Base-by-base conservation (phyloP, 2,888 invertebrate species). In the Lochmaea crataegi region DNA sequence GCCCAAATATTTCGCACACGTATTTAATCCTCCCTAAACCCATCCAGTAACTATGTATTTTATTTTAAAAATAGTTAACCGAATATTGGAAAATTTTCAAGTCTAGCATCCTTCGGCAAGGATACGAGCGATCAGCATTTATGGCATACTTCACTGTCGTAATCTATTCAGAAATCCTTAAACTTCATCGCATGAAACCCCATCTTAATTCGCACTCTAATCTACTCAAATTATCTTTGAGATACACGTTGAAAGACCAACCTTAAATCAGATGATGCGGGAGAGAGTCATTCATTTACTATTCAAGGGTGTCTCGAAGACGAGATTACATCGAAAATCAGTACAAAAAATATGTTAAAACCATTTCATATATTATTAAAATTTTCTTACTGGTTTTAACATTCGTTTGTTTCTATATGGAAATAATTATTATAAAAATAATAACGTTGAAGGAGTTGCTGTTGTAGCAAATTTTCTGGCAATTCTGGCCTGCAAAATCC, bases 141-240 rank as follows among this genome's bases (percentile, higher is more conserved):
- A 60, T 38, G 32, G 42, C 41, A 38, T 14, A 66, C 56, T 66
- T 60, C 9, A 60, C 66, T 12, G 18, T 14, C 65, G 11, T 66
- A 56, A 66, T 42, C 65, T 53, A 58, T 53, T 16, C 38, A 53
- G 16, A 56, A 66, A 66, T 66, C 26, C 41, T 41, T 16, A 56
- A 56, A 66, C 41, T 56, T 11, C 66, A 12, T 38, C 56, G 41
- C 16, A 66, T 16, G 41, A 57, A 38, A 66, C 18, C 56, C 41
- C n/a, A 22, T 56, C 56, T 66, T 51, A 66, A 66, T 56, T 65
- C 41, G 41, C 18, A 12, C 53, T 56, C 41, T 41, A 51, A 66
- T 56, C 41, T 41, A 9, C 66, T 38, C 56, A 53, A 65, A 38
- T 38, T 66, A 41, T 56, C 56, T 60, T 60, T 14, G n/a, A 60